Evolutionary conservation across 2,113 vertebrate genomes (phyloP), one percentile per base, ranked within the genome.

Genomic region (Verasper variegatus): DNA sequence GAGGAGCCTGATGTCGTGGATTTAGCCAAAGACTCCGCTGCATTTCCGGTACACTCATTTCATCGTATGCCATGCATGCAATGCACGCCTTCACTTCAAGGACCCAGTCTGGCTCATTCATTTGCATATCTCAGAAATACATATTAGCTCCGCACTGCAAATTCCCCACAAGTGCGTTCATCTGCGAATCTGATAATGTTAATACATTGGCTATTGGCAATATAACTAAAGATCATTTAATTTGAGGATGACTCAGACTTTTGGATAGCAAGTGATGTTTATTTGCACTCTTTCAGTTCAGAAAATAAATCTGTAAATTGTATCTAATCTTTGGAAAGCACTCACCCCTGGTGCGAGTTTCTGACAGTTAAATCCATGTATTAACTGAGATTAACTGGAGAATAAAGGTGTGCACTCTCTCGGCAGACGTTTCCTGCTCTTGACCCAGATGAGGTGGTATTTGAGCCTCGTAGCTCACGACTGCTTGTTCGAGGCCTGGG

Each of bases 1-100:
- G 98, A 99, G 89, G 98, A 99, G 75, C 96, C 97, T 0, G 97
- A 99, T 83, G 95, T 98, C 55, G 96, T 99, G 70, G 97, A 99
- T 91, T 93, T 99, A 89, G 98, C 96, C 62, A 98, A 96, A 92
- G 97, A 99, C 64, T 95, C 96, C 14, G 88, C 93, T 80, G 92
- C 96, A 49, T 96, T 97, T 88, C 97, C 97, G 14, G 91, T 93
- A 87, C 11, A 37, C n/a, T 62, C 4, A 13, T 70, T 18, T 68
- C 45, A 45, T 59, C 26, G 8, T 51, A 26, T 57, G 13, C 15
- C 4, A 27, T 42, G 24, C 27, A 17, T 23, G 6, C 17, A 17
- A 17, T 20, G 5, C 17, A 17, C 12, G 1, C 5, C 24, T 27
- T 26, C 6, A 27, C 68, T 61, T 59, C n/a, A 71, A 75, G 21